Percentiles rank a stretch among this genome's conserved stretches.
Conservation (phyloP, 2,888 invertebrate genomes). For the Glaucopsyche alexis region DNA sequence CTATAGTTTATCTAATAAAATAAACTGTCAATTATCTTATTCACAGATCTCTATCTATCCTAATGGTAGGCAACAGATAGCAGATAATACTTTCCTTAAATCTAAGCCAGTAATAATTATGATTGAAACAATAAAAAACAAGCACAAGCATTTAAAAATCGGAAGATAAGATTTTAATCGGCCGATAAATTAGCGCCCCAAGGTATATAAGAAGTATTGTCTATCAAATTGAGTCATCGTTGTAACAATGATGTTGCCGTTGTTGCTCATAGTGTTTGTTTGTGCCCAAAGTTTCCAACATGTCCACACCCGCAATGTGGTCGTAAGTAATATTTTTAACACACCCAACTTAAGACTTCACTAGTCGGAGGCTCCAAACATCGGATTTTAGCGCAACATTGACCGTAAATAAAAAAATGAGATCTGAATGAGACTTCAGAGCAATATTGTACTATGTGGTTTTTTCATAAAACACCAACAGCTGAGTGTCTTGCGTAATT, state of each 20-base stretch:
- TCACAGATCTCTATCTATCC: neutral
- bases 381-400: too few species aligned
- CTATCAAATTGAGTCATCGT: neutral
- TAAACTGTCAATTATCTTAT: neutral
- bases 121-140: neutral
- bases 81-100: neutral
- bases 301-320: neutral
- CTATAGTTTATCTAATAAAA: too few species aligned
- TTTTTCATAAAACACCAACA: too few species aligned
- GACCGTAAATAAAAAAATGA: too few species aligned
- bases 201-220: neutral
- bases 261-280: neutral
- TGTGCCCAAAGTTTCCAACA: conserved; percentile 14
- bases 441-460: too few species aligned
- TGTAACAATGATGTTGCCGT: neutral
- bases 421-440: too few species aligned
- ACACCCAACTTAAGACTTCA: too few species aligned
- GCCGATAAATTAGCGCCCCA: neutral
- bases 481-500: too few species aligned
- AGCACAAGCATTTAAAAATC: neutral
- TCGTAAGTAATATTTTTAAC: neutral
- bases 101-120: neutral
- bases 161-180: neutral
- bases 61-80: neutral
- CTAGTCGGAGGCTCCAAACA: too few species aligned